A percentile compares a stretch with the other conserved stretches of the same genome.
Evolutionary conservation across 1,140 invertebrate genomes (phyloP).

Genomic region (Trialeurodes vaporariorum): DNA sequence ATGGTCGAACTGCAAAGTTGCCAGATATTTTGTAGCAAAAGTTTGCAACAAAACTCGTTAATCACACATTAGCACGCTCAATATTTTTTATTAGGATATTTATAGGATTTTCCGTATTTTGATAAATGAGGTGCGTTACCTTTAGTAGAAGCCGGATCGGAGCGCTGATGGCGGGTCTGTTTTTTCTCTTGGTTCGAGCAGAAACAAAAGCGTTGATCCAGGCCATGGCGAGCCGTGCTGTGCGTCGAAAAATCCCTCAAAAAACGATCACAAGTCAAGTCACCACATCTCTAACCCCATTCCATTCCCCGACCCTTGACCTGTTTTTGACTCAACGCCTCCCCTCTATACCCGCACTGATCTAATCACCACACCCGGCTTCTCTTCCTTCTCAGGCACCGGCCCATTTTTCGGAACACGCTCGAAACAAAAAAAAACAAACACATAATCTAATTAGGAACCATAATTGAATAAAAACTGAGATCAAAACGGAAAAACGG

Average conservation of each 20-base stretch:
- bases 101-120: too few relatives aligned
- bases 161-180: slow-evolving; percentile 22
- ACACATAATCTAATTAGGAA: too few relatives aligned
- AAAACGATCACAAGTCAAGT: background rate
- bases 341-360: background rate
- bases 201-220: slow-evolving; percentile 25
- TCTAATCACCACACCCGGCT: background rate
- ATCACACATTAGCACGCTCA: too few relatives aligned
- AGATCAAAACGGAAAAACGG: too few relatives aligned
- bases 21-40: too few relatives aligned
- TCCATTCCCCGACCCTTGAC: background rate
- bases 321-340: background rate
- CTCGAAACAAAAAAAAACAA: background rate
- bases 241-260: background rate
- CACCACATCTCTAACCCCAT: background rate
- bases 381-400: background rate
- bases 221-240: slow-evolving; percentile 21
- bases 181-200: slow-evolving; percentile 17
- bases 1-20: too few relatives aligned
- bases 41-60: too few relatives aligned
- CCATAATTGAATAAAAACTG: too few relatives aligned
- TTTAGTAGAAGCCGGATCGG: slow-evolving; percentile 24
- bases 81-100: too few relatives aligned
- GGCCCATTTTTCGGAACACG: background rate
- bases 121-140: slow-evolving; percentile 14